These are phyloP conservation scores for Labrus mixtus DNA, from an alignment of 2,113 vertebrate genomes.

Conservation along the genomic window DNA sequence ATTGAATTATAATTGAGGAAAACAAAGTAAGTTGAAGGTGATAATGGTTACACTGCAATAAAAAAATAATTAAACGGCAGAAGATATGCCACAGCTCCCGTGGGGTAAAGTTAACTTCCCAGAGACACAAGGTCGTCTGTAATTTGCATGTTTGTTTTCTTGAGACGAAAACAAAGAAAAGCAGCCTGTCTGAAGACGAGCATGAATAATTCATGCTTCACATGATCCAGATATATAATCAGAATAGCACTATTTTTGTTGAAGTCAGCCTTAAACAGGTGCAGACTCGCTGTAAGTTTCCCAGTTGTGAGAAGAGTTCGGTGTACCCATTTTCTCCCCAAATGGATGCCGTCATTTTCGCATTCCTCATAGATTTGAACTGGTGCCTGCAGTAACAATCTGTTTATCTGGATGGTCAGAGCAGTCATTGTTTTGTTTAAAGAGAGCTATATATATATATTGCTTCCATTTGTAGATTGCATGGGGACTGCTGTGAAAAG, in stretches of 20 bases:
- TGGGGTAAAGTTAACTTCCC: not conserved
- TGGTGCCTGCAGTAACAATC: not conserved
- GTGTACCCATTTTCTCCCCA: not conserved
- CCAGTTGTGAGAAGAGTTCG: not conserved
- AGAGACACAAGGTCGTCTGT: slow-evolving; percentile 38
- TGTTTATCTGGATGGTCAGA: not conserved
- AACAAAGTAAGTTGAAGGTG: not conserved
- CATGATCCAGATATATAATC: not conserved
- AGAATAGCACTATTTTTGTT: not conserved
- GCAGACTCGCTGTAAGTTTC: not conserved
- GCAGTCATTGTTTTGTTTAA: not conserved
- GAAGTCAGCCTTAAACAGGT: not conserved
- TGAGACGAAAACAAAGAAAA: slow-evolving; percentile 11
- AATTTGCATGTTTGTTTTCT: slow-evolving; percentile 46
- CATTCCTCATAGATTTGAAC: not conserved
- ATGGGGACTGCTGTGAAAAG: not conserved
- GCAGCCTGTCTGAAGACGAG: slow-evolving; percentile 11
- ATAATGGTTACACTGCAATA: not conserved
- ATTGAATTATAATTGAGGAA: not conserved
- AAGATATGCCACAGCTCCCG: not conserved
- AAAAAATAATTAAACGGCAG: not conserved
- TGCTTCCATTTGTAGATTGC: not conserved
- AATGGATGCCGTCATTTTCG: not conserved
- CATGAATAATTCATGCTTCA: slow-evolving; percentile 38
- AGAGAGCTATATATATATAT: not conserved